Evolutionary conservation across 2,888 invertebrate genomes (phyloP).

Genomic region (Seira ritae): DNA sequence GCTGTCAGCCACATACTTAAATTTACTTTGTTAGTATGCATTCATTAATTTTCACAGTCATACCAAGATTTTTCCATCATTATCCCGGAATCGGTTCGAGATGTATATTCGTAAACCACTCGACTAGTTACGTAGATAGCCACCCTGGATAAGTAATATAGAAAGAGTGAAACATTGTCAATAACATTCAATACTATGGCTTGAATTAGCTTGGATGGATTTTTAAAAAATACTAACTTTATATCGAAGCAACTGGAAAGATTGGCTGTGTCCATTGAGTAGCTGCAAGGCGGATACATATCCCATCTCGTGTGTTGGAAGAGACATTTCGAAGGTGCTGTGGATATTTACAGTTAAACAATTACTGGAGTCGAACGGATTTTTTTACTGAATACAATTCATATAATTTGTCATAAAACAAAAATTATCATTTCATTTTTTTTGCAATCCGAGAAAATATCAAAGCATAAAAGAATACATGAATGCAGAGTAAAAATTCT

Average conservation of each 20-base stretch:
- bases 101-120: constrained; percentile 14
- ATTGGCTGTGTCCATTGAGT: not conserved
- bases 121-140: constrained; percentile 17
- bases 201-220: too few species aligned
- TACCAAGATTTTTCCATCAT: constrained; percentile 23
- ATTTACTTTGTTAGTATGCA: not conserved
- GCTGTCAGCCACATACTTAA: not conserved
- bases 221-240: too few species aligned
- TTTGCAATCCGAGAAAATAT: too few species aligned
- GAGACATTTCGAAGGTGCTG: constrained; percentile 38
- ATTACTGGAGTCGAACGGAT: too few species aligned
- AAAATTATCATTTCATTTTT: too few species aligned
- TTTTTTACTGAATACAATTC: too few species aligned
- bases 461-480: too few species aligned
- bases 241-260: constrained; percentile 31
- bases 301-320: constrained; percentile 45
- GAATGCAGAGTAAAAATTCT: too few species aligned
- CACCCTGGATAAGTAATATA: constrained; percentile 7
- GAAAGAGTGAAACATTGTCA: too few species aligned
- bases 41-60: not conserved
- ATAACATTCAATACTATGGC: too few species aligned
- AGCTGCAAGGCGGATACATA: constrained; percentile 31
- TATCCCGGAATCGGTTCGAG: not conserved
- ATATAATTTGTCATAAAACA: too few species aligned
- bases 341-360: not conserved